Percentiles rank a stretch among this genome's conserved stretches.
phyloP scores from a whole-genome alignment of 2,113 vertebrate species.

The Speoplatyrhinus poulsoni region DNA sequence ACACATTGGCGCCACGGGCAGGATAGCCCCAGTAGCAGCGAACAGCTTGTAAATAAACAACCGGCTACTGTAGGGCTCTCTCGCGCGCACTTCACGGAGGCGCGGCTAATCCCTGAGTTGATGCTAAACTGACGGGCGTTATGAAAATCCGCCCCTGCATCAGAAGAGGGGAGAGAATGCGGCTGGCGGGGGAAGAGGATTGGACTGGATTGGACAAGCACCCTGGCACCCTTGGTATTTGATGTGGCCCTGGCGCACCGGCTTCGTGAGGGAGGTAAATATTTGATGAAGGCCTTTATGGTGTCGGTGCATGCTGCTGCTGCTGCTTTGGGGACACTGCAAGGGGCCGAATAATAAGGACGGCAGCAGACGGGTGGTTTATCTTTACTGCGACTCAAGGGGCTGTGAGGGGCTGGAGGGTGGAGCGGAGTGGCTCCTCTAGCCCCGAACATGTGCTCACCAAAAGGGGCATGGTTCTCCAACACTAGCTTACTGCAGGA shows the following conservation, averaged over 20 bases:
- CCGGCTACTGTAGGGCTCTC: slow-evolving; percentile 13
- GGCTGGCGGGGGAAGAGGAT: slow-evolving; percentile 45
- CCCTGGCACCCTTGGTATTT: slow-evolving; percentile 57
- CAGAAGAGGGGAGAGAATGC: slow-evolving; percentile 41
- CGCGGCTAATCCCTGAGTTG: slow-evolving; percentile 48
- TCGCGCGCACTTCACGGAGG: neutral
- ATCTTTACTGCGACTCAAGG: slow-evolving; percentile 29
- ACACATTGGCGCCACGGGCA: slow-evolving; percentile 47
- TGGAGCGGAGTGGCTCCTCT: neutral
- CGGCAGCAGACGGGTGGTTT: slow-evolving; percentile 44
- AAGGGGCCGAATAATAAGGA: slow-evolving; percentile 58
- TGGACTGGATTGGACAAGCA: slow-evolving; percentile 60
- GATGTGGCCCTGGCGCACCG: slow-evolving; percentile 51
- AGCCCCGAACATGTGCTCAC: slow-evolving; percentile 32
- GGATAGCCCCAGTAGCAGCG: slow-evolving; percentile 20
- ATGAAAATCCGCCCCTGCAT: slow-evolving; percentile 34
- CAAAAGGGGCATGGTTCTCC: slow-evolving; percentile 6
- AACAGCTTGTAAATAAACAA: slow-evolving; percentile 65
- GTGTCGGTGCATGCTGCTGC: slow-evolving; percentile 30
- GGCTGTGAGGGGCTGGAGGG: slow-evolving; percentile 44
- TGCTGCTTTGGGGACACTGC: slow-evolving; percentile 45
- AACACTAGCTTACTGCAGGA: no score
- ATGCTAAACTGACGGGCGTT: slow-evolving; percentile 61
- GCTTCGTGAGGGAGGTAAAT: slow-evolving; percentile 62
- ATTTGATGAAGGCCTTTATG: slow-evolving; percentile 64